A percentile compares a stretch with the other conserved stretches of the same genome.
Conservation (phyloP, 2,797 vertebrate species). For the Pangasius djambal region DNA sequence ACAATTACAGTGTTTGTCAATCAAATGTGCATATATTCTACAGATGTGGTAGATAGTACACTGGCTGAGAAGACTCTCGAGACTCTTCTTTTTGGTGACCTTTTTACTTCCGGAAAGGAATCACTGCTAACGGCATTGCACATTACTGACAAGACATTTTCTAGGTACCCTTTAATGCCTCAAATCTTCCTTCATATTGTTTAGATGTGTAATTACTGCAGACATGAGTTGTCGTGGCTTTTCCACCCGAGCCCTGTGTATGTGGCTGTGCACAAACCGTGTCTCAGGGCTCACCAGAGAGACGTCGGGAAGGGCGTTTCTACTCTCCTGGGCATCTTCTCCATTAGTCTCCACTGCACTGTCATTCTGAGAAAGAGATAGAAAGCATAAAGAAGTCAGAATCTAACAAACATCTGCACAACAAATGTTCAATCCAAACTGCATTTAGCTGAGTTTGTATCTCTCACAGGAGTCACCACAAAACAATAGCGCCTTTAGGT, state of each 20-base stretch:
- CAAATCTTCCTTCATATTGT: neutral
- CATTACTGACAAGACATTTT: neutral
- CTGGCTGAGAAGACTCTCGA: neutral
- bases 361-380: constrained; percentile 56
- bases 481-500: neutral
- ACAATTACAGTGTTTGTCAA: neutral
- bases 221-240: neutral
- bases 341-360: constrained; percentile 80
- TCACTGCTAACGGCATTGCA: neutral
- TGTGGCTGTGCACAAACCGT: neutral
- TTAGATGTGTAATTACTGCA: neutral
- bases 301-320: constrained; percentile 85
- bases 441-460: constrained; percentile 52
- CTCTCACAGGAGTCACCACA: constrained; percentile 32
- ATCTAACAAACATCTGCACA: constrained; percentile 56
- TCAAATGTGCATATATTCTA: neutral
- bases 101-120: neutral
- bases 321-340: constrained; percentile 73
- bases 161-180: neutral
- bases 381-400: constrained; percentile 7
- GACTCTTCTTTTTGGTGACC: neutral
- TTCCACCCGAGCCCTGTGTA: constrained; percentile 22
- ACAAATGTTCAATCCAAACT: constrained; percentile 55
- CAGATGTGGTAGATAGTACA: neutral
- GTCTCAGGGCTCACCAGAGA: constrained; percentile 80